phyloP scores from a whole-genome alignment of 1,140 invertebrate species.

The Drosophila arawakana region DNA sequence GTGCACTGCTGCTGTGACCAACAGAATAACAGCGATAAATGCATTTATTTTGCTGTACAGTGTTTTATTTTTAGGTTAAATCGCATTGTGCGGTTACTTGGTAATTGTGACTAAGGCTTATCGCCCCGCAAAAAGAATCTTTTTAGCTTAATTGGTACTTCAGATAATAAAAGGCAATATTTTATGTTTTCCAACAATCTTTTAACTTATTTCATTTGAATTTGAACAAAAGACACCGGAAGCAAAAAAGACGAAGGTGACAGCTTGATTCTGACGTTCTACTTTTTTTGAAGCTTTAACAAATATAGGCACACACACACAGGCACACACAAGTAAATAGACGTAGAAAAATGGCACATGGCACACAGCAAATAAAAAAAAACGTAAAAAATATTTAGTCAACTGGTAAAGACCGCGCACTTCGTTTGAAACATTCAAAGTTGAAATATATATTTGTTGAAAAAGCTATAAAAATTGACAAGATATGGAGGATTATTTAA shows the following conservation, averaged over 20 bases:
- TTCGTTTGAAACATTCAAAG: too few species aligned
- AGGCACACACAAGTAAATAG: neutral
- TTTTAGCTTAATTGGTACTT: neutral
- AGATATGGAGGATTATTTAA: too few species aligned
- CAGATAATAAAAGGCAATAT: neutral
- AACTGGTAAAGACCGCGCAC: too few species aligned
- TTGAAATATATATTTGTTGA: too few species aligned
- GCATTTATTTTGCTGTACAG: neutral
- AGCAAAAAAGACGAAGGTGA: slow-evolving; percentile 58
- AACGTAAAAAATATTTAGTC: neutral
- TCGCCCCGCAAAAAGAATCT: neutral
- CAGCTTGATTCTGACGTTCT: slow-evolving; percentile 42
- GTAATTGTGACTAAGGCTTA: neutral
- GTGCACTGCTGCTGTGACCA: neutral
- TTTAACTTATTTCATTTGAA: slow-evolving; percentile 10
- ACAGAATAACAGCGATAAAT: slow-evolving; percentile 7
- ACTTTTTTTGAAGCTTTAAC: slow-evolving; percentile 43
- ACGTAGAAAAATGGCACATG: slow-evolving; percentile 23
- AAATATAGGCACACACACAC: slow-evolving; percentile 13
- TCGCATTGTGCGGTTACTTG: neutral
- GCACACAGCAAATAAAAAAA: slow-evolving; percentile 26
- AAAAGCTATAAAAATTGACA: too few species aligned
- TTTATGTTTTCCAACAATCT: slow-evolving; percentile 1
- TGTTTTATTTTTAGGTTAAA: slow-evolving; percentile 10
- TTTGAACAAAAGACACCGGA: slow-evolving; percentile 48